Evolutionary conservation across 2,888 invertebrate genomes (phyloP).

Genomic region (Dasysyrphus albostriatus): DNA sequence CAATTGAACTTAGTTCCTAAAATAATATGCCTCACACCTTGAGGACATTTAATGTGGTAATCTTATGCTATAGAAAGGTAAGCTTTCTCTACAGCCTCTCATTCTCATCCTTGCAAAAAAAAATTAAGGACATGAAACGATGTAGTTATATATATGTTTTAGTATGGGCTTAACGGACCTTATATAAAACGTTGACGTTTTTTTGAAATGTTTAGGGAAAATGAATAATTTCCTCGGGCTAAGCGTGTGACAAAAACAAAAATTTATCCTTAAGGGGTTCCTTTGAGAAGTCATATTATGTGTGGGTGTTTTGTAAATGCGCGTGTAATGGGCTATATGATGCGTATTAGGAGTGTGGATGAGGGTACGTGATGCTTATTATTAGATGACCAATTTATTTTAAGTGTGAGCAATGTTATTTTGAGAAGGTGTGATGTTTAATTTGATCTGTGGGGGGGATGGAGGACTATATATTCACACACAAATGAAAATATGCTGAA

Average conservation of each 20-base stretch:
- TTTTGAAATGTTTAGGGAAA: slow-evolving; percentile 5
- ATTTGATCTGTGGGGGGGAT: too few species aligned
- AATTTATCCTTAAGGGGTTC: slow-evolving; percentile 8
- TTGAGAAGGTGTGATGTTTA: not conserved
- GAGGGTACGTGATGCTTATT: slow-evolving; percentile 19
- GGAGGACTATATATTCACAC: too few species aligned
- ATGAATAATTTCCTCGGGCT: slow-evolving; percentile 22
- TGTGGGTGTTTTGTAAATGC: not conserved
- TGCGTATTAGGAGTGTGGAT: not conserved
- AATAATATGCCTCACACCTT: slow-evolving; percentile 11
- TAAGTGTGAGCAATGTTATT: not conserved
- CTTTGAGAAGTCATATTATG: not conserved
- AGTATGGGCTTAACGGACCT: not conserved
- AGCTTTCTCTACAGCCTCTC: not conserved
- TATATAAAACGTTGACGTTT: slow-evolving; percentile 12
- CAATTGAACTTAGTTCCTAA: slow-evolving; percentile 19
- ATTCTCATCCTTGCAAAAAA: not conserved
- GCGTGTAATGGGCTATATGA: not conserved
- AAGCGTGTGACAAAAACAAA: slow-evolving; percentile 29
- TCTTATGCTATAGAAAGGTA: slow-evolving; percentile 2
- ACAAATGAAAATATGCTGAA: too few species aligned
- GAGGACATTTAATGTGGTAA: not conserved
- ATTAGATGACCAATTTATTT: slow-evolving; percentile 13
- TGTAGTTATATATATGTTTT: not conserved
- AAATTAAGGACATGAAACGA: slow-evolving; percentile 19